Evolutionary conservation across 2,113 vertebrate species (phyloP).

Genomic region (Chaetura pelagica): DNA sequence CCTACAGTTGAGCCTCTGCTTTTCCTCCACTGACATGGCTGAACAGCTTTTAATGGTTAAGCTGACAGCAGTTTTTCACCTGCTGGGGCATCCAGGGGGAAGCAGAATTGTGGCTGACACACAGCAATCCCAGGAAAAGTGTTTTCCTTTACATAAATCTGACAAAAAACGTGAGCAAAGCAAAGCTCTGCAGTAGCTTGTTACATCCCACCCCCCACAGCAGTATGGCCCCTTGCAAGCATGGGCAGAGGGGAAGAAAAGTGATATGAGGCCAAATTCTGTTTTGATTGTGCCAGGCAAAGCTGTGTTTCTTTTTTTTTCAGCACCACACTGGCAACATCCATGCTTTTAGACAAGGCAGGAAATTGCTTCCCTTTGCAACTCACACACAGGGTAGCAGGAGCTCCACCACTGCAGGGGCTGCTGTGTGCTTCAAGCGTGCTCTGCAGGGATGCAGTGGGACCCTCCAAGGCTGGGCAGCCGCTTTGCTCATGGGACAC

Average conservation of each 20-base stretch:
- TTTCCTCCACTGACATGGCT: neutral
- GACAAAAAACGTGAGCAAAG: neutral
- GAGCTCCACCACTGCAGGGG: fast-evolving
- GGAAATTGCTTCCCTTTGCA: neutral
- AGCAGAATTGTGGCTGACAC: neutral
- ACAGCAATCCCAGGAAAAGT: neutral
- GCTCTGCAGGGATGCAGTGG: fast-evolving
- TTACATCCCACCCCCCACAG: neutral
- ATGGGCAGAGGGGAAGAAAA: neutral
- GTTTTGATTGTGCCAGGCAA: neutral
- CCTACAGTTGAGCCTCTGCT: neutral
- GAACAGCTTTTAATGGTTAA: neutral
- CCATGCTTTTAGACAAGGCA: neutral
- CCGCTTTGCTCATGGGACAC: fast-evolving
- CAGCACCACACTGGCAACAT: fast-evolving
- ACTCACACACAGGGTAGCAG: fast-evolving
- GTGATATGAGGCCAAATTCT: neutral
- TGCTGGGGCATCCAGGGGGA: neutral
- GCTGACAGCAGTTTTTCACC: neutral
- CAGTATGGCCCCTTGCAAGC: fast-evolving
- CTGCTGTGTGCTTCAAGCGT: fast-evolving
- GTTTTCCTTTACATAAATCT: neutral
- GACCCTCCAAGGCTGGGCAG: fast-evolving
- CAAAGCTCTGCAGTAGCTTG: neutral
- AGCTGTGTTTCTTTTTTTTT: neutral